Evolutionary conservation across 2,888 invertebrate species (phyloP).

Genomic region (Calliopum simillimum): DNA sequence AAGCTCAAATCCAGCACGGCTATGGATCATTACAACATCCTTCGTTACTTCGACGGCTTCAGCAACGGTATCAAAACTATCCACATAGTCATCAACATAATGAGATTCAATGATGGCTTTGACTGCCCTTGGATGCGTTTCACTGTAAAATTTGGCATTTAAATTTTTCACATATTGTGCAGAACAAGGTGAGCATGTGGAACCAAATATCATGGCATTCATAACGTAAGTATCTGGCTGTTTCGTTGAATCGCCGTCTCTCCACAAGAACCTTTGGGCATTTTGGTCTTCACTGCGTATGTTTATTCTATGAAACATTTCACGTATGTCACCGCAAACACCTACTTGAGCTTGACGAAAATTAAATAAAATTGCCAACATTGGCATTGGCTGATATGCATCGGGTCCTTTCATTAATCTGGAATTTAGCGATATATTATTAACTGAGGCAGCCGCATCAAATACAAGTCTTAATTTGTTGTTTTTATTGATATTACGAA

Average conservation of each 20-base stretch:
- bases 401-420: constrained; percentile 54
- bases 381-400: constrained; percentile 39
- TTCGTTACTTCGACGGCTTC: too few species aligned
- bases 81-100: too few species aligned
- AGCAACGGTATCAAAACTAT: too few species aligned
- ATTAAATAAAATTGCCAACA: constrained; percentile 53
- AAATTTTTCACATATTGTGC: too few species aligned
- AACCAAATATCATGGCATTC: constrained; percentile 31
- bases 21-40: too few species aligned
- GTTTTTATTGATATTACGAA: constrained; percentile 46
- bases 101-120: constrained; percentile 32
- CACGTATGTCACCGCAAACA: constrained; percentile 51
- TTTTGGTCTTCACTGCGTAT: constrained; percentile 53
- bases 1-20: too few species aligned
- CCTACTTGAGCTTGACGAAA: constrained; percentile 57
- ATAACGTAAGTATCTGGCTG: constrained; percentile 30
- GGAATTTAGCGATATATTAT: constrained; percentile 51
- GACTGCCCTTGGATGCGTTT: constrained; percentile 32
- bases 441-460: constrained; percentile 52
- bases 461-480: constrained; percentile 52
- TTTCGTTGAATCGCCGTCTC: constrained; percentile 27
- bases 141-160: too few species aligned
- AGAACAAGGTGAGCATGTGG: too few species aligned
- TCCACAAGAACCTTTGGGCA: constrained; percentile 52
- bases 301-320: constrained; percentile 37